Conservation (phyloP, 2,888 invertebrate species). For the Coenonympha arcania region DNA sequence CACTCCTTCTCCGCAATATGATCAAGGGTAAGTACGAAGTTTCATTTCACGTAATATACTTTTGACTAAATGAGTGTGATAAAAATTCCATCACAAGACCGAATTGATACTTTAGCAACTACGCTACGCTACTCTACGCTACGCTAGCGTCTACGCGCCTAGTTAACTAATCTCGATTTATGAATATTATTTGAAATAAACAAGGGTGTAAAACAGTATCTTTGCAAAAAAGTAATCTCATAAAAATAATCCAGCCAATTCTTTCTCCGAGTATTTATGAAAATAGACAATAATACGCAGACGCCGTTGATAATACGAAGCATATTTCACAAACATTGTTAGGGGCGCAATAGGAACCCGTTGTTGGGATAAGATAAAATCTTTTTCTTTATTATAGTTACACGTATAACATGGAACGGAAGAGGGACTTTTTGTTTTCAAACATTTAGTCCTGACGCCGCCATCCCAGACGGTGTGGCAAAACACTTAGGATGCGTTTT, state of each 20-base stretch:
- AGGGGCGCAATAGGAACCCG: constrained; percentile 40
- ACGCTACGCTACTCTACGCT: no score
- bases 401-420: not conserved
- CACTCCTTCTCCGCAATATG: no score
- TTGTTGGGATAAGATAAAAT: constrained; percentile 46
- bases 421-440: not conserved
- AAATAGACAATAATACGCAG: constrained; percentile 18
- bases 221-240: constrained; percentile 13
- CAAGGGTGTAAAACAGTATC: not conserved
- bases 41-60: no score
- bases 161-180: no score
- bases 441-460: not conserved
- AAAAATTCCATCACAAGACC: no score
- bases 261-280: constrained; percentile 17
- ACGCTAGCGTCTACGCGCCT: no score
- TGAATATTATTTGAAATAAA: not conserved
- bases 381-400: constrained; percentile 42
- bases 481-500: no score
- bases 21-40: no score
- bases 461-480: no score
- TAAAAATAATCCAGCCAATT: constrained; percentile 15
- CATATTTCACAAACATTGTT: constrained; percentile 53
- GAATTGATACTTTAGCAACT: no score
- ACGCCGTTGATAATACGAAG: constrained; percentile 26
- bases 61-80: no score